A percentile compares a stretch with the other conserved stretches of the same genome.
Conservation (phyloP, 2,888 invertebrate genomes). For the Acanthosepion esculentum region DNA sequence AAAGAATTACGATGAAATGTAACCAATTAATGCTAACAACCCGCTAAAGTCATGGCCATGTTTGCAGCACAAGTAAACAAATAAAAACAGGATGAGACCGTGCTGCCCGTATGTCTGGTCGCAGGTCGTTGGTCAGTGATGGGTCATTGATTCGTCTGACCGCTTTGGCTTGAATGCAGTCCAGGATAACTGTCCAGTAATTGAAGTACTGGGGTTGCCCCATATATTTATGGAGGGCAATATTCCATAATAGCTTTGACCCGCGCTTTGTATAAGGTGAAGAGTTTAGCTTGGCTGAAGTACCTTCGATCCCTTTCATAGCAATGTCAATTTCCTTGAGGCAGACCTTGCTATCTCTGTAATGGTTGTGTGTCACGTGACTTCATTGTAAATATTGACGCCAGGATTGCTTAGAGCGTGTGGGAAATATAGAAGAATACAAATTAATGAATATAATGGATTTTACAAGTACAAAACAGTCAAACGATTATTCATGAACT, state of each 20-base stretch:
- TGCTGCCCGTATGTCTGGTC: not conserved
- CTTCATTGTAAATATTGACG: constrained; percentile 33
- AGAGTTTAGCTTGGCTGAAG: constrained; percentile 9
- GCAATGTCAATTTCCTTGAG: constrained; percentile 33
- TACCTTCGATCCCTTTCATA: constrained; percentile 17
- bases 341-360: constrained; percentile 6
- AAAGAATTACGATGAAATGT: not conserved
- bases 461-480: not conserved
- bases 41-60: not conserved
- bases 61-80: not conserved
- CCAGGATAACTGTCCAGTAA: constrained; percentile 33
- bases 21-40: not conserved
- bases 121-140: constrained; percentile 33
- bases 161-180: constrained; percentile 20
- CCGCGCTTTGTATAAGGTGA: constrained; percentile 21
- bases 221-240: constrained; percentile 33
- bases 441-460: not conserved
- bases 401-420: not conserved
- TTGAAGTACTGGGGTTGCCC: constrained; percentile 20
- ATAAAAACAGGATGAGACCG: not conserved
- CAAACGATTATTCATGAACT: not conserved
- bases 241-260: constrained; percentile 15
- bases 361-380: not conserved
- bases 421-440: not conserved
- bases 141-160: constrained; percentile 22